Base-by-base conservation (phyloP, 2,888 invertebrate species). In the Polydesmus complanatus region DNA sequence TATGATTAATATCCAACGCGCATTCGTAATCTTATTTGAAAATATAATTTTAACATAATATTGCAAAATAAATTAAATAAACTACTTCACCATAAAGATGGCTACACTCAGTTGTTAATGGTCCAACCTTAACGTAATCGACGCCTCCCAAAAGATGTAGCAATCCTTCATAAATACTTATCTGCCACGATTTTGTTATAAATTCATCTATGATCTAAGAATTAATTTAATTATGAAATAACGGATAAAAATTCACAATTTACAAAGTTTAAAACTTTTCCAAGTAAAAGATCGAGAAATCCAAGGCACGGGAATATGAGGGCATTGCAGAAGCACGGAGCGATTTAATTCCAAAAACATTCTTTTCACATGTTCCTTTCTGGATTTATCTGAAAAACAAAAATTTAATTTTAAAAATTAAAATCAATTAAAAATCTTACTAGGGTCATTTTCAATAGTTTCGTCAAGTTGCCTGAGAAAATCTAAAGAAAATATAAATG, bases 21-120 rank as follows among this genome's bases (percentile, higher is more conserved):
- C 27, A 61, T 57, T 61, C 61, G 52, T 51, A 61, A 57, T 61
- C 61, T 61, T 51, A 51, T 11, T 11, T 11, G 19, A 21, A 21
- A 51, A 21, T n/a, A 23, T 11, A 11, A 11, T 5, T 22, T 5
- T 51, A 51, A 51, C 5, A 11, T 22, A 57, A 57, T 2, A 57
- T 23, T 1, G 3, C 19, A 56, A 37, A 5, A 25, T 19, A 26
- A 8, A 55, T 3, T 27, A 55, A 2, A 11, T 27, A 26, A 23
- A 11, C 19, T 2, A 55, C 27, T 37, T 2, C 51, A 61, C 61
- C 61, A 57, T 61, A 61, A 11, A n/a, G 14, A 27, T 52, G 50
- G 37, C 51, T 27, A 51, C 51, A 61, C 5, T 51, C 37, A 21
- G 61, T 47, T 1, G 27, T 3, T 19, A 61, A 19, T 11, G 56